Conservation (phyloP, 2,113 vertebrate species). For the Misgurnus anguillicaudatus region DNA sequence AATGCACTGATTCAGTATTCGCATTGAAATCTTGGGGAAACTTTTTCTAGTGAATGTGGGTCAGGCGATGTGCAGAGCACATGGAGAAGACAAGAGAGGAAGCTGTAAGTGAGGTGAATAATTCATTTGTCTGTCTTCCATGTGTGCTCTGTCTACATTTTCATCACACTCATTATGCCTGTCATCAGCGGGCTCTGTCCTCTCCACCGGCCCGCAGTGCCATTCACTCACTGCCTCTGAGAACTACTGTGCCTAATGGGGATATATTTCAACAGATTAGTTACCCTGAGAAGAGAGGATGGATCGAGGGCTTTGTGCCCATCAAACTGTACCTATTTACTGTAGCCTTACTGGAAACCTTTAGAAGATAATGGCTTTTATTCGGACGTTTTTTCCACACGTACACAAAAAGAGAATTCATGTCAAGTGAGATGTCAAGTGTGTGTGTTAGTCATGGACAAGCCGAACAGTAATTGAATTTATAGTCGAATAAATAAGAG, state of each 20-base stretch:
- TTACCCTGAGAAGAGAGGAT: conserved; percentile 30
- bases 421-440: neutral
- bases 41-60: conserved; percentile 13
- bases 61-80: conserved; percentile 9
- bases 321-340: neutral
- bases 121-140: conserved; percentile 33
- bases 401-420: too few species aligned
- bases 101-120: conserved; percentile 39
- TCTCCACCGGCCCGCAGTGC: conserved; percentile 4
- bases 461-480: neutral
- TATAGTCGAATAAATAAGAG: neutral
- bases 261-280: conserved; percentile 45
- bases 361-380: neutral
- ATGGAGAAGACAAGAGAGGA: conserved; percentile 19
- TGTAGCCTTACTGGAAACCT: conserved; percentile 2
- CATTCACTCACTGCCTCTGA: conserved; percentile 27
- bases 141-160: conserved; percentile 28
- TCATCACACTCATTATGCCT: conserved; percentile 45
- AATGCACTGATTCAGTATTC: neutral
- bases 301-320: conserved; percentile 16
- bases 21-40: too few species aligned
- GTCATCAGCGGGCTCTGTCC: conserved; percentile 42
- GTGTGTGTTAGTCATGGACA: neutral
- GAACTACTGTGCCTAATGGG: conserved; percentile 20
- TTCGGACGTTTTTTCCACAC: neutral